Evolutionary conservation across 2,888 invertebrate genomes (phyloP), one percentile per base, ranked within the genome.

Genomic region (Abrostola tripartita): DNA sequence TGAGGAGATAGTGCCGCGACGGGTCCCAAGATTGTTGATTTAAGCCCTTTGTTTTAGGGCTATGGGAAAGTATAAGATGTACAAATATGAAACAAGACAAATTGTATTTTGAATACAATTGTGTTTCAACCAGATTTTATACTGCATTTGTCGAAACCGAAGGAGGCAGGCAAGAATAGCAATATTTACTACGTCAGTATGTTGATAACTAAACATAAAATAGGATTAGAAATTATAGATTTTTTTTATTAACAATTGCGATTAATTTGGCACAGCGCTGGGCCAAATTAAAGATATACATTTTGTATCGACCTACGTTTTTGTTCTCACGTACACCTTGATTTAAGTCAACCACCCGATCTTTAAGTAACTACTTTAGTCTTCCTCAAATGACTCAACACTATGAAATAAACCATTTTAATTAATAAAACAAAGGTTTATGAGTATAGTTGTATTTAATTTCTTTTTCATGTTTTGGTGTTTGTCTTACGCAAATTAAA

Each of bases 11-110:
- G 78, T 65, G 60, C 62, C 61, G 62, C 73, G 72, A 71, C 82
- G 81, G 67, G 76, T 71, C 84, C 79, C 75, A 69, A 89, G 90
- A 91, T 90, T 84, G 85, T 84, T 86, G 89, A 89, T 90, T 83
- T 80, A 79, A 81, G 77, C 81, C 85, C 86, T 88, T 91, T 91
- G 88, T 89, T 84, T 86, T 84, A 83, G 76, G 76, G 73, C 69
- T 86, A 85, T 87, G 85, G 83, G 85, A 87, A 86, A 80, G 64
- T 75, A 72, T 65, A 54, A 67, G 52, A 59, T 76, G 61, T 65
- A 71, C 66, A 69, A 73, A 75, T 75, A 78, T 71, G 67, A 68
- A 80, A 77, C 67, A 78, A 75, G 60, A 73, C 60, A 62, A 78
- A 65, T 76, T 42, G 49, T 55, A 68, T 71, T 54, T 62, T 52